phyloP scores from a whole-genome alignment of 2,797 vertebrate species.

The Propithecus perrieri region DNA sequence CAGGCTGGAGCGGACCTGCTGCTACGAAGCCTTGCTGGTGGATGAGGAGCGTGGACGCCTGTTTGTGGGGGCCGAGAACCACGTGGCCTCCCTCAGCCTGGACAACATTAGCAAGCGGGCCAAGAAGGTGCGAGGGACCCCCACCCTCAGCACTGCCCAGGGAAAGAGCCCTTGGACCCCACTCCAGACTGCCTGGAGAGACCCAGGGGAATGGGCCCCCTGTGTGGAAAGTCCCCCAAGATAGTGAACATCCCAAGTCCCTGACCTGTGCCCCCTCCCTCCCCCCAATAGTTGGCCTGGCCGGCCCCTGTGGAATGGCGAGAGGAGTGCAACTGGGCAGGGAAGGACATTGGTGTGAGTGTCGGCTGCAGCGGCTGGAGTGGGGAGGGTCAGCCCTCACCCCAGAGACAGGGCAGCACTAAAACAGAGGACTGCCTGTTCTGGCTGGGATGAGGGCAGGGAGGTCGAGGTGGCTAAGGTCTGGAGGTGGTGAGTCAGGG shows the following conservation, averaged over 20 bases:
- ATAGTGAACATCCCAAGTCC: neutral
- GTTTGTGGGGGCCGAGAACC: slow-evolving; percentile 95
- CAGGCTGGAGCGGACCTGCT: slow-evolving; percentile 93
- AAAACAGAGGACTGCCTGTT: slow-evolving; percentile 67
- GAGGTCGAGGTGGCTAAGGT: neutral
- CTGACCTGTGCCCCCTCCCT: neutral
- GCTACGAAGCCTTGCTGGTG: slow-evolving; percentile 93
- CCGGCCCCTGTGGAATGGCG: slow-evolving; percentile 97
- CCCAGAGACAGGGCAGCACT: neutral
- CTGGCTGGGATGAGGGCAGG: neutral
- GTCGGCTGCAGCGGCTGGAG: neutral
- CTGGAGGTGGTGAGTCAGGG: slow-evolving; percentile 67
- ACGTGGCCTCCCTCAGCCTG: slow-evolving; percentile 93
- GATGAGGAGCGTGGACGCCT: slow-evolving; percentile 96
- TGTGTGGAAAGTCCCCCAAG: neutral
- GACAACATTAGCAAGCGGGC: slow-evolving; percentile 95
- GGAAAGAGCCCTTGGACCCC: neutral
- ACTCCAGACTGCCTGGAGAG: neutral
- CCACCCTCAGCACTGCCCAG: neutral
- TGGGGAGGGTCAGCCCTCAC: neutral
- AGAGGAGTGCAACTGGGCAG: slow-evolving; percentile 99
- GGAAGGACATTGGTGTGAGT: slow-evolving; percentile 98
- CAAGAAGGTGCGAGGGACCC: slow-evolving; percentile 89
- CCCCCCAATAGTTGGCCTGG: slow-evolving; percentile 92
- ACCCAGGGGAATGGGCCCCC: neutral